Base-by-base conservation (phyloP, 1,140 invertebrate genomes). In the Zaprionus camerounensis region DNA sequence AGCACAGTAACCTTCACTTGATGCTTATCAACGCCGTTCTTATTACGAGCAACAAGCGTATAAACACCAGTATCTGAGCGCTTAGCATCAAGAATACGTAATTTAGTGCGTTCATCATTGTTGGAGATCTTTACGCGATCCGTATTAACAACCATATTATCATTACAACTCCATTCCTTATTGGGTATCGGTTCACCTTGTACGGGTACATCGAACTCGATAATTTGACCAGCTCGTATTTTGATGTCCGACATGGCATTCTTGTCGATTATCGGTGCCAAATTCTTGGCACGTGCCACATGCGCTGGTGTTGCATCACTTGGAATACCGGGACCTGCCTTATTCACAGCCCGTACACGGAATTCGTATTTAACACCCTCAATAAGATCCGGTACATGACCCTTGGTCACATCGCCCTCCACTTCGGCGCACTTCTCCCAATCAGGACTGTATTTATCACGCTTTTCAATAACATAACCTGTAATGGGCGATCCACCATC, bases 381-480 rank as follows among this genome's bases (percentile, higher is more conserved):
- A 67, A 97, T 96, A 0, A 99, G 94, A 88, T 97, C 97, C 17
- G 96, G 95, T 3, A 99, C 97, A 91, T 95, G 96, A 5, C 96
- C 97, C 57, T 94, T 95, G 28, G 97, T 97, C 17, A 96, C 95
- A 90, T 99, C 96, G 57, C 97, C 97, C 53, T 96, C 95, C 72
- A 98, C 95, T 82, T 97, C 95, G 24, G 96, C 96, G 93, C 96
- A 97, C 88, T 97, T 96, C 91, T 98, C 97, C 97, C 98, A 97
- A 63, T 96, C 96, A 7, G 96, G 96, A 92, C 95, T 96, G 91
- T 96, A 97, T 91, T 98, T 97, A 88, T 99, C 98, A 81, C 97
- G 96, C 94, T 99, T 99, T 92, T 99, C 99, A 93, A 99, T 97
- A 26, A 99, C 94, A 79, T 99, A 99, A 9, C 97, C 97, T 17